Evolutionary conservation across 2,888 invertebrate genomes (phyloP).

Genomic region (Steromphala cineraria): DNA sequence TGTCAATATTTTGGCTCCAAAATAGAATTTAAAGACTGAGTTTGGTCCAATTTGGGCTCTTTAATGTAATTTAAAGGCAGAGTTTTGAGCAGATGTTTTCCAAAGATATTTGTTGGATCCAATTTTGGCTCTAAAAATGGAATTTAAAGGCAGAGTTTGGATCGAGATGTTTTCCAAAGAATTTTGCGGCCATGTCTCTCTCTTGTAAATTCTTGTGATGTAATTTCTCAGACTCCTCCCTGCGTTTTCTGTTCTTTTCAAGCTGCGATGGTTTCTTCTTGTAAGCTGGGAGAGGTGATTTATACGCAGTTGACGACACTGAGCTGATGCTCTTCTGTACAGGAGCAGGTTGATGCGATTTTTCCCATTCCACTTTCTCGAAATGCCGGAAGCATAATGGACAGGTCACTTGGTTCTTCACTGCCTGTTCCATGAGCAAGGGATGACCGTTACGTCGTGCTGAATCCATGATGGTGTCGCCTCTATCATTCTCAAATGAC

Average conservation of each 20-base stretch:
- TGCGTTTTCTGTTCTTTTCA: conserved; percentile 54
- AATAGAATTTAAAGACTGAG: too few species aligned
- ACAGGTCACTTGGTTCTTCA: conserved; percentile 66
- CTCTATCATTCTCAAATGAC: conserved; percentile 58
- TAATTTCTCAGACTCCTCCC: conserved; percentile 48
- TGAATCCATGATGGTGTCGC: conserved; percentile 67
- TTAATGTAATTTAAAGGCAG: too few species aligned
- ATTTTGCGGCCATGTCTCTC: conserved; percentile 65
- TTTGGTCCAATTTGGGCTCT: too few species aligned
- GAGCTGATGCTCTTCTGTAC: conserved; percentile 63
- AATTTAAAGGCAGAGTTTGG: conserved; percentile 60
- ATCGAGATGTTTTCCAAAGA: conserved; percentile 67
- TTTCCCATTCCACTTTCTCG: conserved; percentile 64
- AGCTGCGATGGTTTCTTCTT: conserved; percentile 55
- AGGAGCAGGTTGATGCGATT: conserved; percentile 57
- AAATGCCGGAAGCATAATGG: conserved; percentile 62
- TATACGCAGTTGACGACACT: conserved; percentile 59
- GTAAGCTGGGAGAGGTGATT: conserved; percentile 60
- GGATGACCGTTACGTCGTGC: conserved; percentile 70
- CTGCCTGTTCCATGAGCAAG: conserved; percentile 72
- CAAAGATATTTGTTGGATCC: too few species aligned
- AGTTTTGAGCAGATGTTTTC: too few species aligned
- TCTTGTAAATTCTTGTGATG: conserved; percentile 51
- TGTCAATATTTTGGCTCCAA: too few species aligned
- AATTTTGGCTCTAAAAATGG: conserved; percentile 23